phyloP scores from a whole-genome alignment of 2,113 vertebrate genomes.

The Agelaius phoeniceus region DNA sequence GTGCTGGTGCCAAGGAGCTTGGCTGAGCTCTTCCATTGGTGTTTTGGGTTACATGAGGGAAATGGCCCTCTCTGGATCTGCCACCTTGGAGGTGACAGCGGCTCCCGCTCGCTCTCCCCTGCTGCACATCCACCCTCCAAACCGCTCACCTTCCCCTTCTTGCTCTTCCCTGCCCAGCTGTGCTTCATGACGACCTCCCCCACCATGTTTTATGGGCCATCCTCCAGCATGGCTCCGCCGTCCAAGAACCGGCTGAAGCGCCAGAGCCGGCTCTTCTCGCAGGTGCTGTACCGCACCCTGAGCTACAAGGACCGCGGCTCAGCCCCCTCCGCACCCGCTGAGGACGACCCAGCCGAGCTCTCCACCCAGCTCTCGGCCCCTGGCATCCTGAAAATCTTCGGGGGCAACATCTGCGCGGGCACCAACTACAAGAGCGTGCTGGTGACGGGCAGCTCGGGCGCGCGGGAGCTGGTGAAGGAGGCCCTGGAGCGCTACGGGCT shows the following conservation, averaged over 20 bases:
- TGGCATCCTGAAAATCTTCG: slow-evolving; percentile 92
- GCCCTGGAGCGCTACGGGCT: slow-evolving; percentile 91
- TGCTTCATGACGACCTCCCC: slow-evolving; percentile 2
- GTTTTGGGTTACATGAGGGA: neutral
- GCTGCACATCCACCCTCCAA: neutral
- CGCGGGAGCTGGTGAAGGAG: slow-evolving; percentile 91
- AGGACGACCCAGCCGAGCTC: slow-evolving; percentile 90
- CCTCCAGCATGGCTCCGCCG: slow-evolving; percentile 87
- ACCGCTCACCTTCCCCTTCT: neutral
- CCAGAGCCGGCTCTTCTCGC: slow-evolving; percentile 90
- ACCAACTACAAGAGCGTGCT: slow-evolving; percentile 97
- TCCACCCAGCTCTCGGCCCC: slow-evolving; percentile 93
- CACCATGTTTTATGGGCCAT: slow-evolving; percentile 92
- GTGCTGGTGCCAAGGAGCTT: neutral
- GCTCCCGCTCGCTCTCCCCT: neutral
- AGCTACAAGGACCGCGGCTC: slow-evolving; percentile 88
- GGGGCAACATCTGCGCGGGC: slow-evolving; percentile 88
- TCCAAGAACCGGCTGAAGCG: slow-evolving; percentile 91
- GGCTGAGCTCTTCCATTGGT: neutral
- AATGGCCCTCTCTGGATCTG: rapidly evolving
- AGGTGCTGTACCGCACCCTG: slow-evolving; percentile 88
- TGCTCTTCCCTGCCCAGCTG: neutral
- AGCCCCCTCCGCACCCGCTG: slow-evolving; percentile 32
- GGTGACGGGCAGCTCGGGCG: slow-evolving; percentile 87
- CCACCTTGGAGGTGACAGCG: neutral